Evolutionary conservation across 2,888 invertebrate genomes (phyloP).

Genomic region (Aphidoletes aphidimyza): DNA sequence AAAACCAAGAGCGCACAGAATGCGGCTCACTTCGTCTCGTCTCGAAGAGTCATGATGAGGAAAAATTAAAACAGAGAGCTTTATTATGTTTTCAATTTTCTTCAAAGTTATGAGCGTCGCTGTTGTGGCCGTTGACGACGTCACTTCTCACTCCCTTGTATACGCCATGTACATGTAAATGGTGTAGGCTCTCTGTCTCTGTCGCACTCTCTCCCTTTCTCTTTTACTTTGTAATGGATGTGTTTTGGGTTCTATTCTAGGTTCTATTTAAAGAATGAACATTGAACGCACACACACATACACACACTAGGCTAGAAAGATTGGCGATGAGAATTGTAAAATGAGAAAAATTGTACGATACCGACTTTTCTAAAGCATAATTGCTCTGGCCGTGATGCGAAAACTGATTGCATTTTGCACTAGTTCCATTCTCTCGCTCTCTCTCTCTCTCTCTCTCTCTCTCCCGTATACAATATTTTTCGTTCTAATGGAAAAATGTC

Average conservation of each 20-base stretch:
- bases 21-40: not conserved
- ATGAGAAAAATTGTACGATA: slow-evolving; percentile 17
- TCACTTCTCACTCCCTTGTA: not conserved
- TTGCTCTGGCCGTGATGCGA: slow-evolving; percentile 25
- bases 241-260: too few relatives aligned
- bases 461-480: not conserved
- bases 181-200: slow-evolving; percentile 30
- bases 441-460: not conserved
- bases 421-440: not conserved
- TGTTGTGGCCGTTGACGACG: slow-evolving; percentile 25
- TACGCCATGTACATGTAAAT: slow-evolving; percentile 32
- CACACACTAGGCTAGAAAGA: not conserved
- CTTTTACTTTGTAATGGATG: slow-evolving; percentile 44
- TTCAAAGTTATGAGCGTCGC: slow-evolving; percentile 25
- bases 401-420: slow-evolving; percentile 14
- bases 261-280: not conserved
- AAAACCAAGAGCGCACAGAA: not conserved
- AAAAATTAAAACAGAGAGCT: slow-evolving; percentile 37
- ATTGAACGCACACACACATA: not conserved
- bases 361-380: not conserved
- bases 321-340: not conserved
- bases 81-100: slow-evolving; percentile 54
- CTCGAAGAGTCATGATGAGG: not conserved
- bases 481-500: slow-evolving; percentile 52
- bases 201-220: too few relatives aligned